Conservation (phyloP, 2,797 vertebrate genomes). For the Galaxias olidus region DNA sequence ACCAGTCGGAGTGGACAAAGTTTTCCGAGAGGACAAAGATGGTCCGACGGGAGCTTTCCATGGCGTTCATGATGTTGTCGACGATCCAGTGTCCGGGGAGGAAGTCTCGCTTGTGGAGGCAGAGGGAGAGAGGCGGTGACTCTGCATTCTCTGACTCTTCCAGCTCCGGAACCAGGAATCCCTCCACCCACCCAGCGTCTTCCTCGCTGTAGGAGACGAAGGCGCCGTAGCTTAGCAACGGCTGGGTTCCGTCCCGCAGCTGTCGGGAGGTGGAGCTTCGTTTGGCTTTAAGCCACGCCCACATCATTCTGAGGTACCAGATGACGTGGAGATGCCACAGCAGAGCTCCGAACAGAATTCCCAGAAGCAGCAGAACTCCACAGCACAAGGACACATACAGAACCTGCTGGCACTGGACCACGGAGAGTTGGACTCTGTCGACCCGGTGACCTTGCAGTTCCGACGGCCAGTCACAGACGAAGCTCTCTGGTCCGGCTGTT, state of each 20-base stretch:
- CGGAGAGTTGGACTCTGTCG: constrained; percentile 40
- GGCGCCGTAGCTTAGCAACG: constrained; percentile 68
- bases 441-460: constrained; percentile 57
- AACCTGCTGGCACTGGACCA: constrained; percentile 67
- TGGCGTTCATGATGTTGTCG: constrained; percentile 84
- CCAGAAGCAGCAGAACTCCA: constrained; percentile 42
- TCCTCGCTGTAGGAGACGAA: constrained; percentile 82
- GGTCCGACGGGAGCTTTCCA: constrained; percentile 80
- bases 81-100: constrained; percentile 82
- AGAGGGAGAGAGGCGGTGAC: constrained; percentile 70
- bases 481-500: constrained; percentile 61
- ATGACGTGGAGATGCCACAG: constrained; percentile 69
- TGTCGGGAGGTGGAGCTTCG: constrained; percentile 57
- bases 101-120: constrained; percentile 84
- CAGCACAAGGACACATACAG: constrained; percentile 60
- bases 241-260: constrained; percentile 10
- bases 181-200: constrained; percentile 82
- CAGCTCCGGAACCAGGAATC: constrained; percentile 74
- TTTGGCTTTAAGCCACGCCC: constrained; percentile 80
- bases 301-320: constrained; percentile 81
- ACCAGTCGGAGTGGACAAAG: constrained; percentile 85
- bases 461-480: constrained; percentile 76
- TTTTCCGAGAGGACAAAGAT: constrained; percentile 81
- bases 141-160: constrained; percentile 58
- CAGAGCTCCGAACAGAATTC: constrained; percentile 31